phyloP scores from a whole-genome alignment of 1,140 invertebrate species.

The Drosophila ananassae region DNA sequence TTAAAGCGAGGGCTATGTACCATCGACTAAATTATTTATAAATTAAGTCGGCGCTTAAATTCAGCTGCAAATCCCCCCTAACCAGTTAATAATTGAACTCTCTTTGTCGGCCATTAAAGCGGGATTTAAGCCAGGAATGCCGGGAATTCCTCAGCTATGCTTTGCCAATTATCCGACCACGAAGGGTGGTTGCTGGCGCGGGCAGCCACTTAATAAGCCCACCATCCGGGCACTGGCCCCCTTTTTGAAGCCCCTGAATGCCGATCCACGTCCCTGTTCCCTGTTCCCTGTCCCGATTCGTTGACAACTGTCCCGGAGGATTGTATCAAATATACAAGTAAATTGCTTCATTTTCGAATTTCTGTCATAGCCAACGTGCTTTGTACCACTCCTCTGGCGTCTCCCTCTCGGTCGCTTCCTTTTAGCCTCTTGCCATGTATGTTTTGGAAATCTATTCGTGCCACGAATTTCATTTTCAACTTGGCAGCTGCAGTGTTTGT shows the following conservation, averaged over 20 bases:
- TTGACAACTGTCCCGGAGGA: slow-evolving; percentile 61
- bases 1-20: neutral
- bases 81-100: slow-evolving; percentile 21
- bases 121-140: slow-evolving; percentile 3
- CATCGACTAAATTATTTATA: neutral
- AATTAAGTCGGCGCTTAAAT: neutral
- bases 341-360: slow-evolving; percentile 82
- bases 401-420: neutral
- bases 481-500: slow-evolving; percentile 75
- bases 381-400: slow-evolving; percentile 7
- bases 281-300: slow-evolving; percentile 21
- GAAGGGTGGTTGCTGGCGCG: slow-evolving; percentile 29
- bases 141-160: slow-evolving; percentile 27
- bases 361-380: slow-evolving; percentile 73
- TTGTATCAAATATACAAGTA: slow-evolving; percentile 76
- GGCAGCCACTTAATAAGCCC: slow-evolving; percentile 49
- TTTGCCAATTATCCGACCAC: slow-evolving; percentile 48
- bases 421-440: slow-evolving; percentile 55
- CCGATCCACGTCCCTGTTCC: neutral
- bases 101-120: slow-evolving; percentile 39
- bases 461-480: slow-evolving; percentile 80
- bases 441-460: slow-evolving; percentile 78
- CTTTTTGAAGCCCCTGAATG: slow-evolving; percentile 3
- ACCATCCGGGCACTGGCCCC: slow-evolving; percentile 47
- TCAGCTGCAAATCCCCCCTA: neutral